These are phyloP conservation scores for Tholera decimalis DNA, from an alignment of 2,888 invertebrate genomes.

Conservation along the genomic window DNA sequence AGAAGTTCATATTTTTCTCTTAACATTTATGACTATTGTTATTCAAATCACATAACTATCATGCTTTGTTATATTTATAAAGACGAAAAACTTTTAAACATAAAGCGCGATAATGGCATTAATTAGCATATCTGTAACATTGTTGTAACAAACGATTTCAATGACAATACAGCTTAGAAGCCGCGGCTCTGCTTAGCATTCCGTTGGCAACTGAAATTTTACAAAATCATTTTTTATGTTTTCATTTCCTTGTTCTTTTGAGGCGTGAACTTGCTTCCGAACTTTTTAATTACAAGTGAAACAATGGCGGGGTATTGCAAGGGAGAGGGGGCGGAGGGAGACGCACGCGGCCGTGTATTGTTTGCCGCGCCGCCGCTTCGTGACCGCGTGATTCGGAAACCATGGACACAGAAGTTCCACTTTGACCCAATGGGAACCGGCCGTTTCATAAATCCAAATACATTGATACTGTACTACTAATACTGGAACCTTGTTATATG, in stretches of 20 bases:
- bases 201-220: slow-evolving; percentile 35
- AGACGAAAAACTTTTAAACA: background rate
- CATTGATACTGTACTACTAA: no score
- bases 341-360: slow-evolving; percentile 43
- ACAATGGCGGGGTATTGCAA: slow-evolving; percentile 45
- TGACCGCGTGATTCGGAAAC: slow-evolving; percentile 4
- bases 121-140: slow-evolving; percentile 25
- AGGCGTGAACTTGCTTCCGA: slow-evolving; percentile 42
- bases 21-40: background rate
- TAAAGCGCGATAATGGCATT: slow-evolving; percentile 9
- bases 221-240: slow-evolving; percentile 46
- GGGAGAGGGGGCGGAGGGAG: background rate
- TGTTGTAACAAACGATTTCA: slow-evolving; percentile 9
- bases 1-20: background rate
- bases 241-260: slow-evolving; percentile 39
- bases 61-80: slow-evolving; percentile 26
- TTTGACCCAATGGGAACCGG: background rate
- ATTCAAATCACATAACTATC: slow-evolving; percentile 21
- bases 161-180: slow-evolving; percentile 24
- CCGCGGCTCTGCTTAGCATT: slow-evolving; percentile 16
- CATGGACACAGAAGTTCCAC: slow-evolving; percentile 23
- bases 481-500: no score
- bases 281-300: slow-evolving; percentile 63
- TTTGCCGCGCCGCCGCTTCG: slow-evolving; percentile 32
- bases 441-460: no score